Percentiles rank a stretch among this genome's conserved stretches.
Conservation (phyloP, 2,113 vertebrate species). For the Microcebus ravelobensis region DNA sequence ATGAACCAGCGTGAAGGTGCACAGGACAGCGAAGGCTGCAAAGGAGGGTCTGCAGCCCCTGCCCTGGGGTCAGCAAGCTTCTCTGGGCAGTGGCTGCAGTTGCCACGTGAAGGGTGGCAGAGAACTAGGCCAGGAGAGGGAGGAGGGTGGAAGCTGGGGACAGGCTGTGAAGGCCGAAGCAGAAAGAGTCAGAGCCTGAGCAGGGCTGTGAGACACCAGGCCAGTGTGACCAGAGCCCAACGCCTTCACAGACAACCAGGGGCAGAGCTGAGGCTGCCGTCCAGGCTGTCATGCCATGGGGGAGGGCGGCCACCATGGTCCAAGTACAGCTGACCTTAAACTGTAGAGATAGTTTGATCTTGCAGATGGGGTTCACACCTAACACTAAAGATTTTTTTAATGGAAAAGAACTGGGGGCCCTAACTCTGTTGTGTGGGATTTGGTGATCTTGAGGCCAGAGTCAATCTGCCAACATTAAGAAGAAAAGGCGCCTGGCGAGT, state of each 20-base stretch:
- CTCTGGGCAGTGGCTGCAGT: neutral
- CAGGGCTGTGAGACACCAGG: no score
- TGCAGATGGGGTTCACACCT: neutral
- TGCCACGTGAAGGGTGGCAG: neutral
- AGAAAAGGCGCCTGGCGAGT: neutral
- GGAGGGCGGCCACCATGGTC: neutral
- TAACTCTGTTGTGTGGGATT: neutral
- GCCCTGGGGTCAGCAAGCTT: neutral
- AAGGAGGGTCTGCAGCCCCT: neutral
- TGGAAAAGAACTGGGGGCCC: neutral
- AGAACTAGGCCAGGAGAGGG: neutral
- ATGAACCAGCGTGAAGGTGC: neutral
- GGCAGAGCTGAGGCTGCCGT: no score
- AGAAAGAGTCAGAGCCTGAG: no score
- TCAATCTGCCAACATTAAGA: neutral
- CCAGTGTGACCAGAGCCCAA: neutral
- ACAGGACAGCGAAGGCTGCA: neutral
- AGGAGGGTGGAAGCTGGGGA: neutral
- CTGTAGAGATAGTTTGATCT: neutral
- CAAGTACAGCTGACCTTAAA: neutral
- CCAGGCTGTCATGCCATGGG: neutral
- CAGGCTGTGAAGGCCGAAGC: rapidly evolving
- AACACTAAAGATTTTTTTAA: neutral
- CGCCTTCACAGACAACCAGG: neutral
- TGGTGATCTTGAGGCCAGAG: neutral